Percentiles rank a stretch among this genome's conserved stretches.
Evolutionary conservation across 1,140 invertebrate genomes (phyloP).

Genomic region (Stegodyphus mimosarum): DNA sequence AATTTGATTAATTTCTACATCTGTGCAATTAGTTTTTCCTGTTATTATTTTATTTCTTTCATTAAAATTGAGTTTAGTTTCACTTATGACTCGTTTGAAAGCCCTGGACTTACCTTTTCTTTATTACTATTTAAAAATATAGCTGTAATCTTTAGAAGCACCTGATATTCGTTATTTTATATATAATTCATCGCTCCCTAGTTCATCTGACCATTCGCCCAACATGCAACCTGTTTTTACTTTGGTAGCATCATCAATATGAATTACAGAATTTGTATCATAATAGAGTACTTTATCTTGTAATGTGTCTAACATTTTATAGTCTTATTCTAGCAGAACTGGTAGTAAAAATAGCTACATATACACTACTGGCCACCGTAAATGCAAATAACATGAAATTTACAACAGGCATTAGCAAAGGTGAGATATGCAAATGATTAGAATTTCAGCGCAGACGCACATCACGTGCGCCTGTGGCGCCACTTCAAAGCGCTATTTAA

Average conservation of each 20-base stretch:
- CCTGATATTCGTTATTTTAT: constrained; percentile 7
- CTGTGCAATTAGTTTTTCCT: neutral
- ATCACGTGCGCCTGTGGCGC: no score
- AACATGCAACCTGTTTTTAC: constrained; percentile 6
- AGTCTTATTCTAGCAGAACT: constrained; percentile 27
- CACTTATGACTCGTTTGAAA: constrained; percentile 3
- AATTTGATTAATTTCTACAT: constrained; percentile 1
- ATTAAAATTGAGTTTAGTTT: constrained; percentile 11
- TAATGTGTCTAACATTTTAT: constrained; percentile 22
- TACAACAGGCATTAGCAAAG: no score
- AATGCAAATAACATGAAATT: no score
- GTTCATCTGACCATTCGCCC: constrained; percentile 18
- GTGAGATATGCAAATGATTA: no score
- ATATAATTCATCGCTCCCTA: constrained; percentile 19
- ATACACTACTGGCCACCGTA: no score
- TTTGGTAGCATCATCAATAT: constrained; percentile 23
- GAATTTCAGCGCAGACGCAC: no score
- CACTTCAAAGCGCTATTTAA: no score
- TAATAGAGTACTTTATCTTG: constrained; percentile 30
- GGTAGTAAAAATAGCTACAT: constrained; percentile 28
- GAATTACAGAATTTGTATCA: neutral
- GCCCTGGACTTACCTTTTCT: neutral
- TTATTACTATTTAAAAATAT: constrained; percentile 1
- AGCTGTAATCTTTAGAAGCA: constrained; percentile 21
- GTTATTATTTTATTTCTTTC: constrained; percentile 11